Percentiles rank a stretch among this genome's conserved stretches.
Evolutionary conservation across 2,113 vertebrate species (phyloP).

Genomic region (Amphilophus citrinellus): DNA sequence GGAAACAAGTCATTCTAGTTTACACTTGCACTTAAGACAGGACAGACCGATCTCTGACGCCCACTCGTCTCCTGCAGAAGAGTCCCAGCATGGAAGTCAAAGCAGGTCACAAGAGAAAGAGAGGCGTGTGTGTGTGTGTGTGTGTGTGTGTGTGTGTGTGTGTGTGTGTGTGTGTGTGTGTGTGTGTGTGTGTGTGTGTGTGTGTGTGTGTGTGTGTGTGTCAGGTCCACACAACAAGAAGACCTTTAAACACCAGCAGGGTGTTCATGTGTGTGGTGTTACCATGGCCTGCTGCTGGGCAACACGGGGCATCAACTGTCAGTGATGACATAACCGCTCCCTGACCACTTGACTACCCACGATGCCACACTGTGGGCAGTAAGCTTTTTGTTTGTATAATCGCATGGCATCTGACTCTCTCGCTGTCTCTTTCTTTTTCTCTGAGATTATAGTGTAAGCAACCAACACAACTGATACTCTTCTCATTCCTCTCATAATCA

Average conservation of each 20-base stretch:
- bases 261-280: slow-evolving; percentile 34
- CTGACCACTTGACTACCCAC: slow-evolving; percentile 45
- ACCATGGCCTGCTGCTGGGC: slow-evolving; percentile 39
- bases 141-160: neutral
- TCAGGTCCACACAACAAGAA: slow-evolving; percentile 32
- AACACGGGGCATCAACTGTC: slow-evolving; percentile 33
- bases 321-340: slow-evolving; percentile 42
- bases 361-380: slow-evolving; percentile 39
- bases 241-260: slow-evolving; percentile 58
- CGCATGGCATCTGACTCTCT: neutral
- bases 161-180: slow-evolving; percentile 12
- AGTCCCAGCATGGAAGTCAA: slow-evolving; percentile 12
- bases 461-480: neutral
- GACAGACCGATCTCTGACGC: slow-evolving; percentile 18
- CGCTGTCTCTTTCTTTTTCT: neutral
- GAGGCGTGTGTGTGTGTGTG: slow-evolving; percentile 4
- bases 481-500: neutral
- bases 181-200: neutral
- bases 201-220: slow-evolving; percentile 16
- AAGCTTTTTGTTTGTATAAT: slow-evolving; percentile 29
- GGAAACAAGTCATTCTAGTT: slow-evolving; percentile 1
- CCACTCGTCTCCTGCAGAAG: slow-evolving; percentile 21
- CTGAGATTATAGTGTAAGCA: slow-evolving; percentile 4
- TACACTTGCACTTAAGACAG: neutral
- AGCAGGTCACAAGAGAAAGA: slow-evolving; percentile 43